Evolutionary conservation across 2,113 vertebrate species (phyloP).

Genomic region (Rhea pennata): DNA sequence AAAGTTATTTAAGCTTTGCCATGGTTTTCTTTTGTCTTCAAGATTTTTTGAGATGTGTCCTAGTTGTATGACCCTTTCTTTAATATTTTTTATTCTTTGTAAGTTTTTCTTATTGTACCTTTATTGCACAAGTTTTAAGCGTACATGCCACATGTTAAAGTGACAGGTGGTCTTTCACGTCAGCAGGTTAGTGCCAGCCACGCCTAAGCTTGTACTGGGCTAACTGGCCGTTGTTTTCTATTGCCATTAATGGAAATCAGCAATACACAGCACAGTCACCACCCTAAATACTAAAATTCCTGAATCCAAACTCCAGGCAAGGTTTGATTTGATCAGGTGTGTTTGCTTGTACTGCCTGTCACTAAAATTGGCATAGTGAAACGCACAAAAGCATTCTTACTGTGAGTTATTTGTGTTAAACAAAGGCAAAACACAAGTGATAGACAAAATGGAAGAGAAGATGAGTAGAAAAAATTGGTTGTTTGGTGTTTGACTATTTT

Average conservation of each 20-base stretch:
- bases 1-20: not conserved
- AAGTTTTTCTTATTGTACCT: not conserved
- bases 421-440: not conserved
- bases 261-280: not conserved
- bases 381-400: fast-evolving
- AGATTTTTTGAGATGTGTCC: not conserved
- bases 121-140: not conserved
- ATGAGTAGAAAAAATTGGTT: not conserved
- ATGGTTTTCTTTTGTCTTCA: not conserved
- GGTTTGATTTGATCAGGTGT: not conserved
- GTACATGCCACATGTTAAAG: not conserved
- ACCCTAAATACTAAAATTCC: not conserved
- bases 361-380: not conserved
- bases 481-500: not conserved
- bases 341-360: not conserved
- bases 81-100: not conserved
- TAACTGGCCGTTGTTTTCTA: not conserved
- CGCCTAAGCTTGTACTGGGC: not conserved
- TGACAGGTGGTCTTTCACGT: not conserved
- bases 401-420: not conserved
- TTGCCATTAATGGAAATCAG: not conserved
- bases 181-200: not conserved
- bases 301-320: not conserved
- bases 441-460: not conserved
- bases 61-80: not conserved